Evolutionary conservation across 2,113 vertebrate genomes (phyloP), one percentile per base, ranked within the genome.

Genomic region (Indicator indicator): DNA sequence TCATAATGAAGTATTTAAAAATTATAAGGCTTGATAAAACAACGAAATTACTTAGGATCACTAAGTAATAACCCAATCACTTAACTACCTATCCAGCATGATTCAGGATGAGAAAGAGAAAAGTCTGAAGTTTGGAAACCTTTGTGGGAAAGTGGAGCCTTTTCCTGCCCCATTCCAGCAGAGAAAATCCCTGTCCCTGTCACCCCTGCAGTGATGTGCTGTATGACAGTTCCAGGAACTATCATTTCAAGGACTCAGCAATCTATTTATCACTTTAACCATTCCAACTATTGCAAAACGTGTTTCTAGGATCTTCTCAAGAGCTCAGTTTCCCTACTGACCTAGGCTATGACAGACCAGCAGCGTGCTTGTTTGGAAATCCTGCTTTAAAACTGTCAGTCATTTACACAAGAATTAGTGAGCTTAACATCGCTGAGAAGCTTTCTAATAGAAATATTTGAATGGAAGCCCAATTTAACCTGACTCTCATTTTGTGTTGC

Each of bases 341-440:
- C 54, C 65, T 88, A 60, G 86, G n/a, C 62, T 92, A 58, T 44
- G 60, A 76, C 64, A 93, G 69, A 80, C 11, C 55, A 69, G 67
- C 30, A 36, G 40, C 3, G 17, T 42, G 32, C 9, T 21, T 44
- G n/a, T 75, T 83, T 69, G 65, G 83, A 90, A 95, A 93, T 68
- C 32, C 85, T 74, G 30, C 76, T 95, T 94, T 91, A 46, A 95
- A 89, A 59, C 32, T 63, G 82, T 16, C 84, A 83, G 56, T 33
- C 56, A 70, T 54, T 87, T 83, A 42, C 42, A 74, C 20, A 85
- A 78, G 93, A 89, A 83, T 92, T 87, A 85, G 68, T 0, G 0
- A 91, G 54, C 67, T 91, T 67, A 83, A 42, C 12, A 33, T 52
- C 59, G 76, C 36, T 74, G 38, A 77, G 81, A 90, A 82, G 46